These are phyloP conservation scores for Patella vulgata DNA, from an alignment of 1,140 invertebrate species.

Conservation along the genomic window DNA sequence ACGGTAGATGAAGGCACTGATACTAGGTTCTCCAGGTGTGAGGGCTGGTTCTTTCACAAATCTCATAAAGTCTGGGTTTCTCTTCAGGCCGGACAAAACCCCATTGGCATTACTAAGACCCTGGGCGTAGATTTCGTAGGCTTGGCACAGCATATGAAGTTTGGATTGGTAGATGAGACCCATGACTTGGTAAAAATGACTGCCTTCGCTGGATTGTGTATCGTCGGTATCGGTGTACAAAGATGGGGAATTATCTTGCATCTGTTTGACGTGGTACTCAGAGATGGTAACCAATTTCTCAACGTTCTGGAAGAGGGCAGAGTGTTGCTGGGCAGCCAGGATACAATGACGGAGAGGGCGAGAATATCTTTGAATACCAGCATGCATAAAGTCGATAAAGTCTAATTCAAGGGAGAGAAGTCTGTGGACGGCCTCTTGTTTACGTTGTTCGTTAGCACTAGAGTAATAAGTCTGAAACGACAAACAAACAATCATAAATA, in stretches of 20 bases:
- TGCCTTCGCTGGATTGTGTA: slow-evolving; percentile 47
- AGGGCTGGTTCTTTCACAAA: slow-evolving; percentile 51
- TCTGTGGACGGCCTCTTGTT: slow-evolving; percentile 55
- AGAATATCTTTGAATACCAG: slow-evolving; percentile 58
- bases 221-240: slow-evolving; percentile 47
- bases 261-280: slow-evolving; percentile 61
- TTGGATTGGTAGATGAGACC: slow-evolving; percentile 62
- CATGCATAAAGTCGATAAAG: slow-evolving; percentile 60
- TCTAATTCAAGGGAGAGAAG: slow-evolving; percentile 54
- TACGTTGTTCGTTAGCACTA: slow-evolving; percentile 24
- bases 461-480: slow-evolving; percentile 43
- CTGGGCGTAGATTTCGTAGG: slow-evolving; percentile 55
- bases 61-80: slow-evolving; percentile 50
- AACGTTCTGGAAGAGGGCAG: slow-evolving; percentile 60
- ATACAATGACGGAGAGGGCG: slow-evolving; percentile 60
- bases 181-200: slow-evolving; percentile 44
- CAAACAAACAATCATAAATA: slow-evolving; percentile 1
- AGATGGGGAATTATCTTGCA: slow-evolving; percentile 54
- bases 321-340: slow-evolving; percentile 50
- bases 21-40: slow-evolving; percentile 41
- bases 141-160: slow-evolving; percentile 59
- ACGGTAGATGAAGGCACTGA: slow-evolving; percentile 56
- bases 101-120: slow-evolving; percentile 51
- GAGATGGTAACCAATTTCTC: slow-evolving; percentile 63
- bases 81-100: slow-evolving; percentile 42